phyloP scores from a whole-genome alignment of 2,888 invertebrate species.

The Micropterix aruncella region DNA sequence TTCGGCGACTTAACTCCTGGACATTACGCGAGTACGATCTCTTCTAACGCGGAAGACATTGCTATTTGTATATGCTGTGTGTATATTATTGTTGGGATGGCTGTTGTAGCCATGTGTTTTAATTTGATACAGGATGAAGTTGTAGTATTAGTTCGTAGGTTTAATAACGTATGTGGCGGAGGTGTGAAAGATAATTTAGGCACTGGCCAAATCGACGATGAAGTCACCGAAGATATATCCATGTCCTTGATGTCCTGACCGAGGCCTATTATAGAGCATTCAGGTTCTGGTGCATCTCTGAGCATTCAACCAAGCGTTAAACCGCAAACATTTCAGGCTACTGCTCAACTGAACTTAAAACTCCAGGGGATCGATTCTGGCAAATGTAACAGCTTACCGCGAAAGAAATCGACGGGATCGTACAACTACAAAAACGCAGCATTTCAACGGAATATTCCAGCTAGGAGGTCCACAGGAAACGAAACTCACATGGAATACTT shows the following conservation, averaged over 20 bases:
- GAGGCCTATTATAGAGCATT: conserved; percentile 24
- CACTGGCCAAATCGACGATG: conserved; percentile 28
- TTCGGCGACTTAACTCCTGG: conserved; percentile 70
- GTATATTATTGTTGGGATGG: conserved; percentile 74
- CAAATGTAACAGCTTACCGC: conserved; percentile 42
- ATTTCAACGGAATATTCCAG: conserved; percentile 52
- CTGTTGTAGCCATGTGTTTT: conserved; percentile 77
- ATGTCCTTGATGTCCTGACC: conserved; percentile 45
- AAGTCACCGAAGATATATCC: conserved; percentile 34
- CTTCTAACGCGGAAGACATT: conserved; percentile 39
- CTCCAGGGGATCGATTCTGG: conserved; percentile 28
- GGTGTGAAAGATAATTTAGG: conserved; percentile 15
- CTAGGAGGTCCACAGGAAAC: conserved; percentile 45
- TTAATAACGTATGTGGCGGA: conserved; percentile 18
- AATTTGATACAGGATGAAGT: conserved; percentile 73
- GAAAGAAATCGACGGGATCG: conserved; percentile 23
- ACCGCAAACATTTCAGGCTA: conserved; percentile 12
- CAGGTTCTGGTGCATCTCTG: conserved; percentile 14
- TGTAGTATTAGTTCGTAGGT: conserved; percentile 26
- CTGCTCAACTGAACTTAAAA: conserved; percentile 23
- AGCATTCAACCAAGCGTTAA: not conserved
- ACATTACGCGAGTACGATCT: conserved; percentile 32
- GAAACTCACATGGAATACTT: conserved; percentile 66
- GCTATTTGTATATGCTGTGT: conserved; percentile 66
- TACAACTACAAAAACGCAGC: conserved; percentile 23